Base-by-base conservation (phyloP, 37 sponge, comb jelly and placozoan genomes). In the Eunapius fragilis region DNA sequence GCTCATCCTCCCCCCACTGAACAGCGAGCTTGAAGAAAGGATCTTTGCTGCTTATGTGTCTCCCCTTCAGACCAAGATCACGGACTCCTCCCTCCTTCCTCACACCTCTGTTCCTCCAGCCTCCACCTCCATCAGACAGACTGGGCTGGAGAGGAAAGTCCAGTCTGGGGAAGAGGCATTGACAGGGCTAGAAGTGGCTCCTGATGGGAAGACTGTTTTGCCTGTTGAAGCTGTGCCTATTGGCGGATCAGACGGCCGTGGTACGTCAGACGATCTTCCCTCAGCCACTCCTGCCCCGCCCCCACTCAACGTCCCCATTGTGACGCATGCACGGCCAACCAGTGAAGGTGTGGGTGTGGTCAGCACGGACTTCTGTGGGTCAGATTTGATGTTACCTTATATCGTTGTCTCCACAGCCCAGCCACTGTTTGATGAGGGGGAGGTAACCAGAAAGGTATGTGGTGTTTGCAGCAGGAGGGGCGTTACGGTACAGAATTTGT, bases 271-370 rank as follows among this genome's bases (percentile, higher is more conserved):
- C 30, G 88, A 77, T 70, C 69, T 76, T 68, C 68, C 74, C 68
- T 23, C 89, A 7, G 26, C 74, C 24, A 84, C 74, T 33, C 84
- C 73, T 68, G 79, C 32, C 11, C 79, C 89, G 67, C 86, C 91
- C 35, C 67, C 90, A 48, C 79, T 93, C 11, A 50, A 47, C 49
- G 83, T 89, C 2, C 93, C 93, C 67, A 93, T 93, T 74, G 93
- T 93, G n/a, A 89, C 93, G 6, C 90, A 85, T 48, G 67, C 86
- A 0, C 75, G 76, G 30, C 37, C 25, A 4, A 49, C 25, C 3
- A 58, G 12, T 31, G 79, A 79, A 70, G 84, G 89, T 89, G 34
- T 67, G 75, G n/a, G 25, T 41, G 3, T 41, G 41, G 6, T 38
- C 14, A n/a, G 23, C 6, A 37, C 7, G 32, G 67, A 35, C 6